Base-by-base conservation (phyloP, 2,113 vertebrate genomes). In the Trinectes maculatus region DNA sequence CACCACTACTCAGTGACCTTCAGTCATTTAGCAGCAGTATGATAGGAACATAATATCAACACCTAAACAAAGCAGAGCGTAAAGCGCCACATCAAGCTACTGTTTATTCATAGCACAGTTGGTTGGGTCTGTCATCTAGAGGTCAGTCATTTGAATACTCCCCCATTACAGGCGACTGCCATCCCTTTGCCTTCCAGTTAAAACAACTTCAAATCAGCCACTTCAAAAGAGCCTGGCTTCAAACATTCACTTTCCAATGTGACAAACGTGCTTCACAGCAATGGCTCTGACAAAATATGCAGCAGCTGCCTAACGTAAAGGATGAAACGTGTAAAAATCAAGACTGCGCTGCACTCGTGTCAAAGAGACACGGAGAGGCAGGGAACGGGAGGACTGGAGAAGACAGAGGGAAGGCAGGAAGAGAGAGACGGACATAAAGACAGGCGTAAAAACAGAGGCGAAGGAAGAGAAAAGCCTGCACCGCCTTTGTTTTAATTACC, bases 401-500 rank as follows among this genome's bases (percentile, higher is more conserved):
- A 67, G 90, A 89, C n/a, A n/a, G n/a, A n/a, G n/a, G 78, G 70
- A 43, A 49, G n/a, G 8, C 29, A 72, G 44, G 58, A 43, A 79
- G 67, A 78, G 12, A 22, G 37, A 40, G 37, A 67, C 62, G 10
- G 40, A 78, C 89, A 46, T 19, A 1, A 24, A 93, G 88, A 90
- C 87, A 78, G 71, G 83, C 78, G 80, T 51, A 25, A n/a, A 36
- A 43, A 54, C 29, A 48, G 79, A 78, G 83, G 48, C 69, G 25
- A 65, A 75, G 71, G 83, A 91, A 87, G 56, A 72, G 68, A 83
- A 76, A 74, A 84, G 64, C 78, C 70, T 80, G 80, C 92, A 92
- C 91, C 87, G 85, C 92, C 92, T 94, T 93, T 95, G 92, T 94
- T 93, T 94, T 96, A 94, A 96, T 95, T 95, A 94, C 82, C 91